Conservation (phyloP, 2,113 vertebrate genomes). For the Zeus faber region DNA sequence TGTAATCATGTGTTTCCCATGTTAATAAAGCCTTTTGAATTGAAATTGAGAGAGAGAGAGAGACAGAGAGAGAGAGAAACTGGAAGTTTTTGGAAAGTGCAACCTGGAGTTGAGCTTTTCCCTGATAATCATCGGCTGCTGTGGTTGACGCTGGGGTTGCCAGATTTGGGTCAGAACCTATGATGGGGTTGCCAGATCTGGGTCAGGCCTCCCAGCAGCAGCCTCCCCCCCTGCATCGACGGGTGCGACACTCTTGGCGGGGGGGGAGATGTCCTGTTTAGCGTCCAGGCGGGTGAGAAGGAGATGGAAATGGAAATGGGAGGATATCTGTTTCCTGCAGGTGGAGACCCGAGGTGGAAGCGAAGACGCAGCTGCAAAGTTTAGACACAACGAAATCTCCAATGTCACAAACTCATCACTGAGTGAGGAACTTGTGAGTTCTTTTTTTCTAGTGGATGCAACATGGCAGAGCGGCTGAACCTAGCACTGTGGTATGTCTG, state of each 20-base stretch:
- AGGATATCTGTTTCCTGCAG: constrained; percentile 42
- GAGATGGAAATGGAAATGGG: constrained; percentile 41
- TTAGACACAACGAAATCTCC: too few relatives aligned
- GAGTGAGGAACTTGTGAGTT: too few relatives aligned
- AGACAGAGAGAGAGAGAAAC: not conserved
- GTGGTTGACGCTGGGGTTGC: constrained; percentile 38
- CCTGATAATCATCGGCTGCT: too few relatives aligned
- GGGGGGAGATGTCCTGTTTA: constrained; percentile 38
- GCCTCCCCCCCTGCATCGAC: constrained; percentile 37
- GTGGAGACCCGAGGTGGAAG: constrained; percentile 57
- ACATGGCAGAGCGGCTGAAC: too few relatives aligned
- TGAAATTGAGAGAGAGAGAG: not conserved
- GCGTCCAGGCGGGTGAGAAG: constrained; percentile 27
- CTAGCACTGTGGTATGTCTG: too few relatives aligned
- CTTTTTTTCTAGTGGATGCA: too few relatives aligned
- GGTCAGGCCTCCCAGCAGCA: constrained; percentile 57
- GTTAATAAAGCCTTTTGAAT: too few relatives aligned
- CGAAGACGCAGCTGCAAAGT: too few relatives aligned
- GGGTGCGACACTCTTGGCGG: too few relatives aligned
- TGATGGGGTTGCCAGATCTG: constrained; percentile 51
- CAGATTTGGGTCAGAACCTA: constrained; percentile 66
- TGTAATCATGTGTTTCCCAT: too few relatives aligned
- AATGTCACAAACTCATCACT: too few relatives aligned
- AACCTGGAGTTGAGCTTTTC: not conserved
- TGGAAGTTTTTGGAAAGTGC: too few relatives aligned